Percentiles rank a stretch among this genome's conserved stretches.
Conservation (phyloP, 2,888 invertebrate genomes). For the Hirtodrosophila trivittata region DNA sequence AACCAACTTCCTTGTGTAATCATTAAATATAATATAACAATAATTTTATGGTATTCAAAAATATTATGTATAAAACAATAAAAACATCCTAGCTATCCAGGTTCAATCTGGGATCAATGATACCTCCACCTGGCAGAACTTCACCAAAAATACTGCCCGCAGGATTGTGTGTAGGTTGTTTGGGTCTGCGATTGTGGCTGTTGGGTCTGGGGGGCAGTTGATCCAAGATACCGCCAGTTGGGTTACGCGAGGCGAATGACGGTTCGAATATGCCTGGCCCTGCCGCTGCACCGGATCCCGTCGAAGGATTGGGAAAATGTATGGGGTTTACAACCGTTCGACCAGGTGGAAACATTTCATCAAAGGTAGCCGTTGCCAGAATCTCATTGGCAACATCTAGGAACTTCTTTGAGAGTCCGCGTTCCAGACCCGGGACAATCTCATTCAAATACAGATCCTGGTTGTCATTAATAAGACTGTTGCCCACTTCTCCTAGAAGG, state of each 20-base stretch:
- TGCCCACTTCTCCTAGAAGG: slow-evolving; percentile 82
- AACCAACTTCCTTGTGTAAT: too few relatives aligned
- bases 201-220: slow-evolving; percentile 39
- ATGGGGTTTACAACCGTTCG: slow-evolving; percentile 63
- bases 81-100: slow-evolving; percentile 26
- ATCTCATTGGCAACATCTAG: slow-evolving; percentile 82
- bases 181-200: slow-evolving; percentile 26
- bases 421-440: slow-evolving; percentile 83
- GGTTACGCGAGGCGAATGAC: slow-evolving; percentile 38
- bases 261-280: slow-evolving; percentile 64
- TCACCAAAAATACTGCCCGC: slow-evolving; percentile 43
- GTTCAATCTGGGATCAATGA: slow-evolving; percentile 53
- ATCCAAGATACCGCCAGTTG: slow-evolving; percentile 57
- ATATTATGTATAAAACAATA: slow-evolving; percentile 1
- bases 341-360: slow-evolving; percentile 83
- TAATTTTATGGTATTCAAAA: slow-evolving; percentile 19
- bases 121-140: slow-evolving; percentile 37
- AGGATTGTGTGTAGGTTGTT: slow-evolving; percentile 29
- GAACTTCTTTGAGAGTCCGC: slow-evolving; percentile 82
- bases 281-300: slow-evolving; percentile 2
- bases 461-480: slow-evolving; percentile 82
- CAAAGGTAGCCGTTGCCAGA: slow-evolving; percentile 81
- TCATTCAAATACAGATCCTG: slow-evolving; percentile 82
- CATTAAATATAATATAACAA: slow-evolving; percentile 1
- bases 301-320: slow-evolving; percentile 38